Base-by-base conservation (phyloP, 2,797 vertebrate species). In the Acrossocheilus wenchowensis region DNA sequence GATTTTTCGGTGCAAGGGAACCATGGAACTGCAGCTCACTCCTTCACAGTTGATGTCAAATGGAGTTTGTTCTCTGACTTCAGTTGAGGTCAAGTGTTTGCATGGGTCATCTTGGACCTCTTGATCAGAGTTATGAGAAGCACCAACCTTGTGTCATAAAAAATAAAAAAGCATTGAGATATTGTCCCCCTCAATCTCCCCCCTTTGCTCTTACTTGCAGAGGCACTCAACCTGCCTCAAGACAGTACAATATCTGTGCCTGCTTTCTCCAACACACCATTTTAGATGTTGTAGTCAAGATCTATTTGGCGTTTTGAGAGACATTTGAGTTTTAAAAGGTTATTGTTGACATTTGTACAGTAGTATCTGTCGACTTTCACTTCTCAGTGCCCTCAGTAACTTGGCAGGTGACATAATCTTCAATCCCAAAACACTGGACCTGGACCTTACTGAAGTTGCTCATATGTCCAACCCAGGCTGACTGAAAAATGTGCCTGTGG, bases 291-390 rank as follows among this genome's bases (percentile, higher is more conserved):
- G 74, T 5, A 77, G 60, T 43, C 26, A 71, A 78, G 26, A 68
- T 79, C 10, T 15, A 36, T 79, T 60, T 52, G 23, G 3, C 30
- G 10, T 48, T 68, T 78, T 64, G 60, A 34, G 41, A 80, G 15
- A 68, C 3, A 45, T 69, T 71, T 45, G 5, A 30, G n/a, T 34
- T 71, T 78, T 39, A 34, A 84, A 84, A 84, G 60, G 21, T 39
- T 84, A 39, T 5, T 52, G 19, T 78, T 52, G 60, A 84, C 73
- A 84, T 77, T 26, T 82, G 21, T 71, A 34, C 23, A 23, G 17
- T 69, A 14, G 15, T 69, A 52, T 68, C 60, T 30, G 82, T 50
- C 10, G 41, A 34, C 57, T 79, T 62, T 39, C 8, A 62, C 54
- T 79, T 79, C 4, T 43, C 54, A 43, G 9, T 26, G 23, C 77